Conservation (phyloP, 92 coral and sea anemone species). For the Virgularia gustaviana region DNA sequence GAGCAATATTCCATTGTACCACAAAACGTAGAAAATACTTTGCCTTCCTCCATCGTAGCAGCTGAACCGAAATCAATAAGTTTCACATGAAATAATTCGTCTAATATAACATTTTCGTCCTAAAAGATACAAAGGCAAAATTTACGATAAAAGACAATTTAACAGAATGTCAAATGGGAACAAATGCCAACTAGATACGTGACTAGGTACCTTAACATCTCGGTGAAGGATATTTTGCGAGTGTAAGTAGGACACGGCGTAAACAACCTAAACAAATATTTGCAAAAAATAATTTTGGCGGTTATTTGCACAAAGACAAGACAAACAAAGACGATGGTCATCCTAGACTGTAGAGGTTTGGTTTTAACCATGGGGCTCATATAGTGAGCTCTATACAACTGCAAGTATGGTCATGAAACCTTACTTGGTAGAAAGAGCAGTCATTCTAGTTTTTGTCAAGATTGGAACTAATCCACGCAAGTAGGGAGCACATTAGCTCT, state of each 20-base stretch:
- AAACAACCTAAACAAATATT: constrained; percentile 60
- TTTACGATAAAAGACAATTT: no score
- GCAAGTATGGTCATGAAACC: no score
- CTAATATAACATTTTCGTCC: constrained; percentile 93
- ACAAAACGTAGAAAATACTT: constrained; percentile 78
- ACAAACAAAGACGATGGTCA: no score
- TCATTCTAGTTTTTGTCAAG: no score
- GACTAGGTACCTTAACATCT: constrained; percentile 75
- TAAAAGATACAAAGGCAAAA: not conserved
- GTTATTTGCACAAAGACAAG: no score
- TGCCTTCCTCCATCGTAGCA: constrained; percentile 90
- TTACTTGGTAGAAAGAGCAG: no score
- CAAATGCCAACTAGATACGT: not conserved
- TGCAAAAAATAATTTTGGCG: not conserved
- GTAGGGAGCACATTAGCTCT: no score
- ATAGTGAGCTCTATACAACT: no score
- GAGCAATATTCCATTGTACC: constrained; percentile 99
- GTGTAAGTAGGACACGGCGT: constrained; percentile 85
- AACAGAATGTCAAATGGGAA: not conserved
- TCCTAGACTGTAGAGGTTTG: no score
- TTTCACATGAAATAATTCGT: constrained; percentile 79
- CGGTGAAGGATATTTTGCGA: constrained; percentile 76
- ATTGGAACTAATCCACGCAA: no score
- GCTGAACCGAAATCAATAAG: constrained; percentile 97
- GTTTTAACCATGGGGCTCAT: no score